Percentiles rank a stretch among this genome's conserved stretches.
These are phyloP conservation scores for Terrapene triunguis DNA, from an alignment of 2,113 vertebrate genomes.

Conservation along the genomic window DNA sequence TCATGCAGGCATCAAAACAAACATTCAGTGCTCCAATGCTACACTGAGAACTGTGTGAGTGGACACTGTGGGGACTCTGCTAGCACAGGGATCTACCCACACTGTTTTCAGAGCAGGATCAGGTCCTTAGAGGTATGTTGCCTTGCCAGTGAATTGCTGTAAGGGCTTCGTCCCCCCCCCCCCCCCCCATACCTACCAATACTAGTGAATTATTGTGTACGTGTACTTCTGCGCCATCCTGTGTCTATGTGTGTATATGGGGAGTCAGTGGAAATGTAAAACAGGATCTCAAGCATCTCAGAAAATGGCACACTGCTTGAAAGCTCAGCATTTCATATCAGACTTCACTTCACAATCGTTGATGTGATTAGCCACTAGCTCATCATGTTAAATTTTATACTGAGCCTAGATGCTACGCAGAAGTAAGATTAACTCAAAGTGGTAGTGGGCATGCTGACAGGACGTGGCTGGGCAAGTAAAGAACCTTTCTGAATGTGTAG, in stretches of 20 bases:
- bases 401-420: conserved; percentile 52
- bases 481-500: conserved; percentile 45
- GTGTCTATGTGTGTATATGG: not conserved
- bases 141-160: not conserved
- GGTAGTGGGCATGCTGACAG: conserved; percentile 31
- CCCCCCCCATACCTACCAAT: not conserved
- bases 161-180: rapidly evolving
- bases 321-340: conserved; percentile 14
- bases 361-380: conserved; percentile 42
- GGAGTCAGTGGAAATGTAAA: conserved; percentile 10
- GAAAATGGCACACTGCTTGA: conserved; percentile 34
- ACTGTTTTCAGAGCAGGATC: not conserved
- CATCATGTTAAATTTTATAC: conserved; percentile 21
- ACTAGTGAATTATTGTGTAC: not conserved
- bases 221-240: not conserved
- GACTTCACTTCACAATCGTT: not conserved
- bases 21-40: not conserved
- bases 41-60: not conserved
- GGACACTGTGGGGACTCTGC: not conserved
- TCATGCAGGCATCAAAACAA: not conserved
- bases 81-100: not conserved
- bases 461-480: conserved; percentile 41
- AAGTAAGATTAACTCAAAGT: not conserved
- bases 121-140: not conserved
- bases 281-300: conserved; percentile 30